Percentiles rank a stretch among this genome's conserved stretches.
Conservation (phyloP, 2,113 vertebrate species). For the Scartelaos histophorus region DNA sequence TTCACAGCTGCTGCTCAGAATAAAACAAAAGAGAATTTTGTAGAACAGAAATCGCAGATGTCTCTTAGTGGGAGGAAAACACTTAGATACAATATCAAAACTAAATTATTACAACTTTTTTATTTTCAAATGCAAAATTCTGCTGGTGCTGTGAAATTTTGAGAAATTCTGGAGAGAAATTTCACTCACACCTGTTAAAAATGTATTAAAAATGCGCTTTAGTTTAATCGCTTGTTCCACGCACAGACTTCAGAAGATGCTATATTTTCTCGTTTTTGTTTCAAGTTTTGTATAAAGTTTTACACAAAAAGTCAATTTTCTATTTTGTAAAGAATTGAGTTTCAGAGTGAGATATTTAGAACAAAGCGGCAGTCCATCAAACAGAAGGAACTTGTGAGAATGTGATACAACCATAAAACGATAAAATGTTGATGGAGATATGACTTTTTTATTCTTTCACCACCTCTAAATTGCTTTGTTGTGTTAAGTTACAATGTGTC, state of each 20-base stretch:
- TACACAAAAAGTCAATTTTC: constrained; percentile 14
- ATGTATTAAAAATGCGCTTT: constrained; percentile 46
- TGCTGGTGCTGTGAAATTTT: constrained; percentile 45
- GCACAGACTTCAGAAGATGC: constrained; percentile 64
- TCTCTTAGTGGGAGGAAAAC: constrained; percentile 1
- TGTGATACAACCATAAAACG: background rate
- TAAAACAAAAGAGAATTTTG: background rate
- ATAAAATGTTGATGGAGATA: background rate
- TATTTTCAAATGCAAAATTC: constrained; percentile 47
- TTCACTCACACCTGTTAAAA: constrained; percentile 39
- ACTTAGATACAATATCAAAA: background rate
- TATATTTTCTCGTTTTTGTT: constrained; percentile 24
- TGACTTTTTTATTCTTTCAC: background rate
- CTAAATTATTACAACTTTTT: constrained; percentile 46
- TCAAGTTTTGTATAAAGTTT: constrained; percentile 37
- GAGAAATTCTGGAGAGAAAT: constrained; percentile 28
- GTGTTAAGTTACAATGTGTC: background rate
- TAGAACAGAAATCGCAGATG: constrained; percentile 15
- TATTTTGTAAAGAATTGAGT: constrained; percentile 5
- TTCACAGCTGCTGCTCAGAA: background rate
- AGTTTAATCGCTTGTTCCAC: constrained; percentile 59
- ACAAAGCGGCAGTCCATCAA: background rate
- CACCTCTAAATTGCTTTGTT: background rate
- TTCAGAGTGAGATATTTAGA: constrained; percentile 4
- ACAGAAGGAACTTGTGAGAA: background rate